Conservation (phyloP, 1,140 invertebrate species). For the Acyrthosiphon pisum region DNA sequence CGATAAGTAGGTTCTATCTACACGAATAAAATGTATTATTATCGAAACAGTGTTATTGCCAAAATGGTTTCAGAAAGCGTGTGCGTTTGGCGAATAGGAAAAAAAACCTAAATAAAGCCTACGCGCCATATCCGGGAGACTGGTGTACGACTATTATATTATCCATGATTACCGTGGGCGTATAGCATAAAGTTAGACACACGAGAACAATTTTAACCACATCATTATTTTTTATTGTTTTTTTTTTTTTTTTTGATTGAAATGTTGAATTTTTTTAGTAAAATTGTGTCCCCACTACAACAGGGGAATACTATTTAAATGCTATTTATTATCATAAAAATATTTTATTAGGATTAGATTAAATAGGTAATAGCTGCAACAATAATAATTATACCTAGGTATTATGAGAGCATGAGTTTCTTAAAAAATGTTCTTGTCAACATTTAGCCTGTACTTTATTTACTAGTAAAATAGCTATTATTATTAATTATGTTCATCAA, state of each 20-base stretch:
- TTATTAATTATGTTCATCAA: not conserved
- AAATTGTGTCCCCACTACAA: not conserved
- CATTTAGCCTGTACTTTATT: not conserved
- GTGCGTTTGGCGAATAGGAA: not conserved
- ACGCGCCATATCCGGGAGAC: slow-evolving; percentile 40
- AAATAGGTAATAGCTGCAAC: slow-evolving; percentile 2
- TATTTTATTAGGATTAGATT: slow-evolving; percentile 3
- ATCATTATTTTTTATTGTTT: slow-evolving; percentile 7
- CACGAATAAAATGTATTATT: not conserved
- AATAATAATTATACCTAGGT: not conserved
- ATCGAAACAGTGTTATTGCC: not conserved
- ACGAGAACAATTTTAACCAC: slow-evolving; percentile 10
- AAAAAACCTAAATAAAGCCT: slow-evolving; percentile 49
- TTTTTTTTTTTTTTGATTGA: not conserved
- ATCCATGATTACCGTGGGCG: slow-evolving; percentile 32
- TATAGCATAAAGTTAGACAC: slow-evolving; percentile 19
- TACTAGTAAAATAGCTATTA: not conserved
- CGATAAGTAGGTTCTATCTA: not conserved
- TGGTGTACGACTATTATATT: slow-evolving; percentile 6
- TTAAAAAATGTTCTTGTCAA: not conserved
- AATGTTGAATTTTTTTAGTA: not conserved
- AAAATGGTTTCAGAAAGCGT: slow-evolving; percentile 16
- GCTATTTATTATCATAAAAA: not conserved
- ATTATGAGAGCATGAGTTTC: not conserved
- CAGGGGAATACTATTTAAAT: not conserved